phyloP scores from a whole-genome alignment of 2,797 vertebrate genomes.

The Enteromius thamalakanensis region DNA sequence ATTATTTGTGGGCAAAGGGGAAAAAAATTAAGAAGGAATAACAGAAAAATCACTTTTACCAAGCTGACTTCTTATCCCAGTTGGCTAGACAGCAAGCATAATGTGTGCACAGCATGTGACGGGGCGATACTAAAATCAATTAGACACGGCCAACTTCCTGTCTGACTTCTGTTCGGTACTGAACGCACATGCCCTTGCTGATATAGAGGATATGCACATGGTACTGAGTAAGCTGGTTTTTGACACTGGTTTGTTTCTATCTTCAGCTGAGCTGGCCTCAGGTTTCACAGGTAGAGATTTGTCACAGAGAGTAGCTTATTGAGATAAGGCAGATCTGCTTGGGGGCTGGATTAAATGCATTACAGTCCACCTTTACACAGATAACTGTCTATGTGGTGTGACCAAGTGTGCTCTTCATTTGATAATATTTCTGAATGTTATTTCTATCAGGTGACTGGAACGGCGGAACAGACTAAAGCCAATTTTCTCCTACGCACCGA shows the following conservation, averaged over 20 bases:
- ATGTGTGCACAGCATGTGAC: neutral
- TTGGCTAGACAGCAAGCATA: neutral
- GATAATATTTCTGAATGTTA: neutral
- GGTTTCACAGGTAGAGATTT: constrained; percentile 36
- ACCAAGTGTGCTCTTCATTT: neutral
- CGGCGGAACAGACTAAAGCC: neutral
- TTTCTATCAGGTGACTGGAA: constrained; percentile 1
- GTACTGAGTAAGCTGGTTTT: neutral
- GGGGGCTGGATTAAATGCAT: constrained; percentile 38
- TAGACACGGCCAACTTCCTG: constrained; percentile 4
- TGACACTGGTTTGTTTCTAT: constrained; percentile 1
- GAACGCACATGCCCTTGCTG: neutral
- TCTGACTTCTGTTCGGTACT: neutral
- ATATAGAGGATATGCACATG: neutral
- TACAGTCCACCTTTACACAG: constrained; percentile 2
- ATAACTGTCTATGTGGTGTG: neutral
- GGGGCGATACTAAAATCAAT: constrained; percentile 15
- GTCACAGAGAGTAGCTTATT: constrained; percentile 34
- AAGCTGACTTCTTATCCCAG: neutral
- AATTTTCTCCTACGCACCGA: neutral
- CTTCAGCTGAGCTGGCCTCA: constrained; percentile 17
- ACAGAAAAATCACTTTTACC: neutral
- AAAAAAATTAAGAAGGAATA: neutral
- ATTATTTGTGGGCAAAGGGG: neutral
- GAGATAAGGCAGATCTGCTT: constrained; percentile 27